Evolutionary conservation across 35 echinoderm and acorn worm species (phyloP).

Genomic region (Heliocidaris tuberculata): DNA sequence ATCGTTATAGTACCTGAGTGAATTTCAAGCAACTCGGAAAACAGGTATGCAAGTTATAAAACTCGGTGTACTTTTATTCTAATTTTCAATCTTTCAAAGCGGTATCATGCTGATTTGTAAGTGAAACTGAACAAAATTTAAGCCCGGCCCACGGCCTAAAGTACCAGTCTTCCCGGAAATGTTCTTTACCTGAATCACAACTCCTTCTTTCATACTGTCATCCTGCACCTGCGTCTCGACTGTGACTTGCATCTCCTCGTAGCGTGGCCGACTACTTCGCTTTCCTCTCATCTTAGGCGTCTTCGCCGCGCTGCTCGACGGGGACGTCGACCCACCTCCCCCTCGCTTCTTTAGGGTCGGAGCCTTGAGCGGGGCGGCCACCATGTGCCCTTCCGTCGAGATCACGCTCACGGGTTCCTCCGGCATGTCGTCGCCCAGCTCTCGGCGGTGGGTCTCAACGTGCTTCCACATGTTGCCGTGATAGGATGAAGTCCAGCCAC

Average conservation of each 20-base stretch:
- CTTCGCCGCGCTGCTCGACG: background rate
- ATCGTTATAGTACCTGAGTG: background rate
- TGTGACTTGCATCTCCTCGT: constrained; percentile 13
- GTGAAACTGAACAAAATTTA: too few relatives aligned
- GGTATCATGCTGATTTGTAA: too few relatives aligned
- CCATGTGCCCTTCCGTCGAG: constrained; percentile 58
- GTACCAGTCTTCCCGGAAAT: too few relatives aligned
- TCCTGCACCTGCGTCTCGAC: constrained; percentile 6
- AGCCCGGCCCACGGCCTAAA: too few relatives aligned
- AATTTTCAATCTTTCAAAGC: too few relatives aligned
- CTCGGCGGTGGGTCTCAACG: constrained; percentile 72
- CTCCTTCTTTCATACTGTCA: background rate
- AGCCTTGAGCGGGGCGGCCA: constrained; percentile 57
- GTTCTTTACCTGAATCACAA: background rate
- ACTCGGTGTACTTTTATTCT: too few relatives aligned
- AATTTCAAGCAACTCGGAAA: background rate
- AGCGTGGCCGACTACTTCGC: constrained; percentile 45
- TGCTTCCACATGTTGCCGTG: constrained; percentile 97
- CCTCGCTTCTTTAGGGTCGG: constrained; percentile 53
- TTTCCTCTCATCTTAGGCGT: constrained; percentile 34
- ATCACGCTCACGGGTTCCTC: constrained; percentile 62
- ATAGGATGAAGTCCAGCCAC: constrained; percentile 82
- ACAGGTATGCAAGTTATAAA: background rate
- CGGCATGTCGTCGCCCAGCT: constrained; percentile 63
- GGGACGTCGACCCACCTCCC: background rate